phyloP scores from a whole-genome alignment of 1,140 invertebrate genomes.

The Anadara kagoshimensis region DNA sequence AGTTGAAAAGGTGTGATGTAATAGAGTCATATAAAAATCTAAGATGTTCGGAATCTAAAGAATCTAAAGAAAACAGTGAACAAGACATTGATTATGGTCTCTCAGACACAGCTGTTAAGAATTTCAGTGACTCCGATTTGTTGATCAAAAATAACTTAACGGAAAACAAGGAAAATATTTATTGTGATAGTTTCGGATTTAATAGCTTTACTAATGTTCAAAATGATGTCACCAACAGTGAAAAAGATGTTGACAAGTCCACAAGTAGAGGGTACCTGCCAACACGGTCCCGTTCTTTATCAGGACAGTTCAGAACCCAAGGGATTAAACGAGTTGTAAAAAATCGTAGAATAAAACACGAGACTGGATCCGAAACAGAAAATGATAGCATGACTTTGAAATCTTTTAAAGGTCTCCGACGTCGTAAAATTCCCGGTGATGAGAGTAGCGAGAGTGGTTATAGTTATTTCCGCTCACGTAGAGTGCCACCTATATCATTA shows the following conservation, averaged over 20 bases:
- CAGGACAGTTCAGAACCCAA: neutral
- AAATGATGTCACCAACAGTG: too few relatives aligned
- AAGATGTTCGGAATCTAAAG: neutral
- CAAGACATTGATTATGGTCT: neutral
- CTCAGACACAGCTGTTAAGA: too few relatives aligned
- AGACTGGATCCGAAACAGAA: conserved; percentile 43
- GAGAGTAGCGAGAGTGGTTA: conserved; percentile 19
- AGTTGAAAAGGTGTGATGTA: too few relatives aligned
- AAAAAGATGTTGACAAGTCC: too few relatives aligned
- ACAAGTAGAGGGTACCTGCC: too few relatives aligned
- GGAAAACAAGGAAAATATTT: too few relatives aligned
- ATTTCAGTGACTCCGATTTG: too few relatives aligned
- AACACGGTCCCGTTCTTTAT: too few relatives aligned
- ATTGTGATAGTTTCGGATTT: too few relatives aligned
- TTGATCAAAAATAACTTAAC: too few relatives aligned
- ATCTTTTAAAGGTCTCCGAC: conserved; percentile 22
- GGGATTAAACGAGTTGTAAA: neutral
- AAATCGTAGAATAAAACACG: conserved; percentile 14
- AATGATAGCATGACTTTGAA: conserved; percentile 20
- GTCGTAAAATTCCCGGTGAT: conserved; percentile 3
- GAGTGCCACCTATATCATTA: neutral
- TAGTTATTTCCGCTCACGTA: conserved; percentile 1
- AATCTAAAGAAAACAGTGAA: neutral
- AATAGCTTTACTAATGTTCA: too few relatives aligned
- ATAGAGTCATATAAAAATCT: neutral